These are phyloP conservation scores for Andinoacara biseriatus DNA, from an alignment of 2,113 vertebrate genomes.

Conservation along the genomic window DNA sequence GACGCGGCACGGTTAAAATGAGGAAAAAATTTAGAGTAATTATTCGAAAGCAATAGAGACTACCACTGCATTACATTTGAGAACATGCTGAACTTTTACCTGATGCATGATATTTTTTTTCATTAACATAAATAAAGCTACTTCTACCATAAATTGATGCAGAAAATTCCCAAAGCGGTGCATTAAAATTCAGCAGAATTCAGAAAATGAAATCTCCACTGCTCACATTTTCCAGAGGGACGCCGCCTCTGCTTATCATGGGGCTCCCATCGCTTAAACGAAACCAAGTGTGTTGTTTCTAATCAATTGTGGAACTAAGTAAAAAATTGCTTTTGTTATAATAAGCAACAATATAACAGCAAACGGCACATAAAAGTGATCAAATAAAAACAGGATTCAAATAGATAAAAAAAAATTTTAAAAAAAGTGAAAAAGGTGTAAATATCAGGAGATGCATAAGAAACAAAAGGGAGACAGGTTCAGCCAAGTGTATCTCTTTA, in stretches of 20 bases:
- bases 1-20: too few species aligned
- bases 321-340: neutral
- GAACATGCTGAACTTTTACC: too few species aligned
- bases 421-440: neutral
- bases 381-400: neutral
- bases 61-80: too few species aligned
- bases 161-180: neutral
- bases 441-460: neutral
- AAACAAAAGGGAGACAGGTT: neutral
- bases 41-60: too few species aligned
- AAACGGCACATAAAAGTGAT: neutral
- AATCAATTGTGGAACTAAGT: neutral
- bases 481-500: slow-evolving; percentile 62
- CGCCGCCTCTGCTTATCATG: too few species aligned
- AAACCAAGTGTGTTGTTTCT: neutral
- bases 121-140: neutral
- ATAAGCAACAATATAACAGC: too few species aligned
- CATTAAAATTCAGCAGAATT: neutral
- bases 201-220: too few species aligned
- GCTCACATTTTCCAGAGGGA: too few species aligned
- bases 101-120: neutral
- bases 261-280: too few species aligned
- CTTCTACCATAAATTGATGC: neutral
- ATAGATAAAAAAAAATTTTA: neutral
- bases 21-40: too few species aligned